These are phyloP conservation scores for Muntiacus muntjak DNA, from an alignment of 2,113 vertebrate species.

Conservation along the genomic window DNA sequence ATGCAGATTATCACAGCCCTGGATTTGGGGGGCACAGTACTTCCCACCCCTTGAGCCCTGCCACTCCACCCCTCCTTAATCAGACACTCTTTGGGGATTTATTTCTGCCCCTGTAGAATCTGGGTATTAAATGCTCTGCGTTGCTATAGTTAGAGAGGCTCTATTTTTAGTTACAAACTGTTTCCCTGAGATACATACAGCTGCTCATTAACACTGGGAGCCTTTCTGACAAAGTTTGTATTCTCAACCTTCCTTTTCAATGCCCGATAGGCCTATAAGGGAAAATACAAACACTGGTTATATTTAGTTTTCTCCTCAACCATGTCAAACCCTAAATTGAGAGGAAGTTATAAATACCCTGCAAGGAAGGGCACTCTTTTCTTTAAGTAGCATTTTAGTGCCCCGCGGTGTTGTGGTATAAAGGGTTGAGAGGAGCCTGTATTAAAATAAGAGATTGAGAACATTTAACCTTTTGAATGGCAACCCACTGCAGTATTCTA, in stretches of 20 bases:
- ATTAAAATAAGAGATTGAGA: background rate
- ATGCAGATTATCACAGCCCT: slow-evolving; percentile 49
- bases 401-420: background rate
- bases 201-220: slow-evolving; percentile 80
- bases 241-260: slow-evolving; percentile 64
- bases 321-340: slow-evolving; percentile 45
- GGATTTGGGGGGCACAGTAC: background rate
- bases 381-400: slow-evolving; percentile 11
- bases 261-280: slow-evolving; percentile 57
- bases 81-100: slow-evolving; percentile 53
- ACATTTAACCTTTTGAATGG: background rate
- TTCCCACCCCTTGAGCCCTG: background rate
- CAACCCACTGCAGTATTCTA: background rate
- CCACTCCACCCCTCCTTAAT: background rate
- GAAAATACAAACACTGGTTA: slow-evolving; percentile 72
- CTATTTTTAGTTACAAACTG: slow-evolving; percentile 85
- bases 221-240: slow-evolving; percentile 68
- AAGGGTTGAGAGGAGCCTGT: background rate
- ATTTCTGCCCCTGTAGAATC: slow-evolving; percentile 65
- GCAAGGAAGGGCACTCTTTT: slow-evolving; percentile 36
- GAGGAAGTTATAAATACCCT: slow-evolving; percentile 56
- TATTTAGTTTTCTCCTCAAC: slow-evolving; percentile 62
- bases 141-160: slow-evolving; percentile 78
- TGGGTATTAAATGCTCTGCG: slow-evolving; percentile 64
- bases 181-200: slow-evolving; percentile 76